phyloP scores from a whole-genome alignment of 2,113 vertebrate species.

The Elephas maximus region DNA sequence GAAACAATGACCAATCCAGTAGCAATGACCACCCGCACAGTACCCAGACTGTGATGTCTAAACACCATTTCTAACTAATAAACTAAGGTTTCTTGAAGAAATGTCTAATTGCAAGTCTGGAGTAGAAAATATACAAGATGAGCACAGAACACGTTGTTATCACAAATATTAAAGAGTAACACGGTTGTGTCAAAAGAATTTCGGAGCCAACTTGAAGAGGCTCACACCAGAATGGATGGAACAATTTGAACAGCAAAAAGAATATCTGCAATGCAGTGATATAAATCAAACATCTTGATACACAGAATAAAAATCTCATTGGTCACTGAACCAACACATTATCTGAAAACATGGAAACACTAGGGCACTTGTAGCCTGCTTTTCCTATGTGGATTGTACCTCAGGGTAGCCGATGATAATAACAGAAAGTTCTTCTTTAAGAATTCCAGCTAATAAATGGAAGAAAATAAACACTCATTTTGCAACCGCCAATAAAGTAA shows the following conservation, averaged over 20 bases:
- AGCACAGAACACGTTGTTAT: not conserved
- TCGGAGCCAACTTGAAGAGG: not conserved
- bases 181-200: not conserved
- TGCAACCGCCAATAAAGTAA: slow-evolving; percentile 8
- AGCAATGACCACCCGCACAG: not conserved
- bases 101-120: not conserved
- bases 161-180: not conserved
- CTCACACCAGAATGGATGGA: not conserved
- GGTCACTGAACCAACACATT: not conserved
- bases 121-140: not conserved
- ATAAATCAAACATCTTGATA: slow-evolving; percentile 16
- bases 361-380: not conserved
- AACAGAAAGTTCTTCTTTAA: not conserved
- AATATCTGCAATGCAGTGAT: not conserved
- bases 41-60: not conserved
- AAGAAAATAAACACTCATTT: slow-evolving; percentile 44
- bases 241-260: not conserved
- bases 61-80: not conserved
- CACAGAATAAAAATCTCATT: not conserved
- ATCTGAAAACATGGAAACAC: not conserved
- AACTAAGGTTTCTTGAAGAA: not conserved
- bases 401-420: not conserved
- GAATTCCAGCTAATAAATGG: not conserved
- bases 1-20: not conserved
- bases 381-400: not conserved